Evolutionary conservation across 2,797 vertebrate species (phyloP), one percentile per base, ranked within the genome.

Genomic region (Distichodus sexfasciatus): DNA sequence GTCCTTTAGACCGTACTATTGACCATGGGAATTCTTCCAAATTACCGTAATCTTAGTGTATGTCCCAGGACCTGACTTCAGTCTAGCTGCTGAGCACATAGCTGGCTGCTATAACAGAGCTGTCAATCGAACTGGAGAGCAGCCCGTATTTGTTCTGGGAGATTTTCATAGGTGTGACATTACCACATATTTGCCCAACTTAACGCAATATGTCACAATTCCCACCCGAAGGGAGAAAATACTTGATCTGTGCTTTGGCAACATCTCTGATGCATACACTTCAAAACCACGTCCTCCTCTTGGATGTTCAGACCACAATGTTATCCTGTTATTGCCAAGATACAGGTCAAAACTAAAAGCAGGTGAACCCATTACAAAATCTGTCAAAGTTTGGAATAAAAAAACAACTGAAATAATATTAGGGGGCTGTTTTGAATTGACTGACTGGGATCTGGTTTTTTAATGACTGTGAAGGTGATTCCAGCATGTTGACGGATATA

Each of bases 1-100:
- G 44, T 75, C 59, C 1, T 75, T 66, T 23, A 48, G 60, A 43
- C 67, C 73, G 1, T 8, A 43, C n/a, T 70, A 70, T 50, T 23
- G 59, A 10, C 55, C 21, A 2, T 9, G 15, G 2, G 55, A 60
- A 3, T 63, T 62, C 5, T 5, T 29, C 4, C 68, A 50, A 36
- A 51, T 71, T 1, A 60, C 59, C 4, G 59, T 71, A 1, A 55
- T 63, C 46, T 19, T 63, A 14, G 59, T 12, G 2, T 71, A 46
- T 62, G 47, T 54, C 3, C 59, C 59, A 31, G 71, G 71, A 0
- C 48, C 48, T 12, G 12, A 69, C 23, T 40, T 15, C 38, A 26
- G 5, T 2, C 3, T 53, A 10, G 47, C 23, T 14, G 54, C 54
- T 10, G 43, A 60, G 23, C 21, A 11, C 21, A 67, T 23, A 33